Base-by-base conservation (phyloP, 2,113 vertebrate species). In the Sylvia atricapilla region DNA sequence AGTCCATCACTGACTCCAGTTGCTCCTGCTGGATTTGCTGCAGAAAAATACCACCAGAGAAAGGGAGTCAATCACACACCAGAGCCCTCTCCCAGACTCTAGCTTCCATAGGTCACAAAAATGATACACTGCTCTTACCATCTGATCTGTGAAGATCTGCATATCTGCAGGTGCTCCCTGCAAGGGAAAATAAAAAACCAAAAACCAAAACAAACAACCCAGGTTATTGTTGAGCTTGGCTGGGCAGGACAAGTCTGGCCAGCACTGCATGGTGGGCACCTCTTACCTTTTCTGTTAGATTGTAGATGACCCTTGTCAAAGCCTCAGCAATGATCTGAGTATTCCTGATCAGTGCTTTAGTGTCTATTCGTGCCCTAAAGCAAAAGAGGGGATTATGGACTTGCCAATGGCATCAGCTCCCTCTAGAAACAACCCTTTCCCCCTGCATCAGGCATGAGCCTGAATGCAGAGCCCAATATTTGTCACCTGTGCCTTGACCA, bases 141-240 rank as follows among this genome's bases (percentile, higher is more conserved):
- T 99, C 97, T 99, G 99, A 88, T 99, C 99, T 1, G 99, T 99
- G 97, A 99, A 99, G 95, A 99, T 99, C 62, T 99, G 98, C 96
- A 99, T 98, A 90, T 99, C 98, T n/a, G 98, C 97, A 46, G 98
- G 98, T 5, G 99, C 98, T 15, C 99, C 99, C 99, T 99, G 96
- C 11, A 47, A 93, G 58, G 47, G 43, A 46, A 89, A 68, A 90
- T 15, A 4, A 8, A 18, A 52, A 68, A 24, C 53, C 23, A 7
- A 39, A 62, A 19, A 46, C 44, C 44, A 46, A 46, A 30, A 23
- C 16, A 21, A 41, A 1, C 13, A 53, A 0, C 0, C 0, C 84
- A 84, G 8, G 23, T 35, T 47, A 10, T 5, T 49, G 6, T 27
- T 28, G 17, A 59, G n/a, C 1, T 9, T 12, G 22, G 35, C 5